Conservation (phyloP, 2,888 invertebrate genomes). For the Mythimna pallens region DNA sequence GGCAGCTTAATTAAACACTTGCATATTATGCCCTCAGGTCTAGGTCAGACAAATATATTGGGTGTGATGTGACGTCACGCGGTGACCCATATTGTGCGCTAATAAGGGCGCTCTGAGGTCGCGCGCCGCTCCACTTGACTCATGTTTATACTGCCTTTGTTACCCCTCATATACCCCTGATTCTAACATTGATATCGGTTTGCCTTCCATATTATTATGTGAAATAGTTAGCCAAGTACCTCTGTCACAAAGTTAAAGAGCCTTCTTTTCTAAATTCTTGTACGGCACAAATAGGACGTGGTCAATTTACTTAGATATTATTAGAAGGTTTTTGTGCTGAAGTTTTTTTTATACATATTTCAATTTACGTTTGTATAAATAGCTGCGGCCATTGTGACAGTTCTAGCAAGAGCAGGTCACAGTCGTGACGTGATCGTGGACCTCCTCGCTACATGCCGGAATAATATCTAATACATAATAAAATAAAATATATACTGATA, state of each 20-base stretch:
- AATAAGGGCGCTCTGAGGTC: constrained; percentile 33
- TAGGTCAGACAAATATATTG: constrained; percentile 21
- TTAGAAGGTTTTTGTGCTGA: constrained; percentile 12
- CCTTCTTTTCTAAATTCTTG: no score
- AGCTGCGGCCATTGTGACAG: background rate
- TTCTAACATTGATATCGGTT: constrained; percentile 14
- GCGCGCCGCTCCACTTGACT: constrained; percentile 4
- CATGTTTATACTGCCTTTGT: constrained; percentile 16
- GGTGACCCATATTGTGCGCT: constrained; percentile 16
- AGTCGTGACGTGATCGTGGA: constrained; percentile 4
- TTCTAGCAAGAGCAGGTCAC: background rate
- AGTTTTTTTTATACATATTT: constrained; percentile 1
- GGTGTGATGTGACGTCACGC: constrained; percentile 33
- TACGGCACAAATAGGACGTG: background rate
- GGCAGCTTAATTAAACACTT: constrained; percentile 26
- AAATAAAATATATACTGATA: background rate
- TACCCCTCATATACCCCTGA: constrained; percentile 29
- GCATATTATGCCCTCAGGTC: constrained; percentile 5
- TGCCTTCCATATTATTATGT: background rate
- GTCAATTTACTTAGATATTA: background rate
- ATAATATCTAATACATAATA: background rate
- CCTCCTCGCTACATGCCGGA: background rate
- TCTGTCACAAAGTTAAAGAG: background rate
- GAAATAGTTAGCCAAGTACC: background rate
- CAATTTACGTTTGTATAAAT: constrained; percentile 15